Evolutionary conservation across 1,140 invertebrate genomes (phyloP).

Genomic region (Drosophila micromelanica): DNA sequence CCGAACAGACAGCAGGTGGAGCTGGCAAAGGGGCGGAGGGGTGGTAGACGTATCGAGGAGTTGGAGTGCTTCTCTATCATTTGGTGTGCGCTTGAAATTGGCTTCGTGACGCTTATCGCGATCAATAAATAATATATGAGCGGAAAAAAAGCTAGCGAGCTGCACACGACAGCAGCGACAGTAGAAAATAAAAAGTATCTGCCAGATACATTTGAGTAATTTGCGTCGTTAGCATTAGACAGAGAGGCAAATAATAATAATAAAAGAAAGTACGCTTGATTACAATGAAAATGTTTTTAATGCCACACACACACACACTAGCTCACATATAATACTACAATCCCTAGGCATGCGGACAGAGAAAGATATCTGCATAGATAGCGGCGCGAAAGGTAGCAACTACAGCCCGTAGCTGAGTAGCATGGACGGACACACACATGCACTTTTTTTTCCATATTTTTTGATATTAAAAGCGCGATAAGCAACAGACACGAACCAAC

Average conservation of each 20-base stretch:
- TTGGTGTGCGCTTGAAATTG: conserved; percentile 76
- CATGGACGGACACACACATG: conserved; percentile 49
- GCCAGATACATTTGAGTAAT: conserved; percentile 82
- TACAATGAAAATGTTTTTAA: conserved; percentile 84
- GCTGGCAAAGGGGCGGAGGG: not conserved
- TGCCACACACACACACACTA: conserved; percentile 30
- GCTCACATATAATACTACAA: conserved; percentile 6
- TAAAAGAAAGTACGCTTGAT: conserved; percentile 83
- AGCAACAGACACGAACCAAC: conserved; percentile 70
- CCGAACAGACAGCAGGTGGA: conserved; percentile 10
- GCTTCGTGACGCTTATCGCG: conserved; percentile 82
- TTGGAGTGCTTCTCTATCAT: conserved; percentile 59
- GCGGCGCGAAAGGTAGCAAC: conserved; percentile 53
- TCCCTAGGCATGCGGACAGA: conserved; percentile 40
- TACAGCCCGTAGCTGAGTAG: conserved; percentile 20
- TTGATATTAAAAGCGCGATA: conserved; percentile 81
- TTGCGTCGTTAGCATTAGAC: conserved; percentile 79
- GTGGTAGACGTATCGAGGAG: not conserved
- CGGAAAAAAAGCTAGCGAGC: conserved; percentile 34
- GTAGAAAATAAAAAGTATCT: conserved; percentile 76
- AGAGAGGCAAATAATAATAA: conserved; percentile 80
- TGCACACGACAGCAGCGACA: conserved; percentile 63
- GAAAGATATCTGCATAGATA: conserved; percentile 83
- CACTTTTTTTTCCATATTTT: conserved; percentile 44
- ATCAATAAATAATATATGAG: conserved; percentile 83